Conservation (phyloP, 2,888 invertebrate species). For the Mythimna vitellina region DNA sequence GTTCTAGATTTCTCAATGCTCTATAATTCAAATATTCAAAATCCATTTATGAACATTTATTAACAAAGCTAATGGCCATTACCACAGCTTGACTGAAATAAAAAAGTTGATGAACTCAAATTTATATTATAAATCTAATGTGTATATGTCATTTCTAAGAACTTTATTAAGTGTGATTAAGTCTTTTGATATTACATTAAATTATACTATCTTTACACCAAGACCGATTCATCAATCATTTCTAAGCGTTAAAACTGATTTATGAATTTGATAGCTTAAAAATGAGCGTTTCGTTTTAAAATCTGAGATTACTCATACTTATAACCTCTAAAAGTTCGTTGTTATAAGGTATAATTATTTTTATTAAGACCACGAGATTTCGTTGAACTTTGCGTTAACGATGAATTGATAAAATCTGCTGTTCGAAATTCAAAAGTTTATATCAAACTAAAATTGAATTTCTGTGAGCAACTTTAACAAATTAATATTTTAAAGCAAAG, state of each 20-base stretch:
- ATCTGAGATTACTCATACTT: constrained; percentile 55
- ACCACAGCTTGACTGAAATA: constrained; percentile 8
- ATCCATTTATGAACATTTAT: constrained; percentile 12
- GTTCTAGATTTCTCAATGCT: constrained; percentile 4
- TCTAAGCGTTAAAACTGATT: constrained; percentile 61
- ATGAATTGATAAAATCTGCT: constrained; percentile 42
- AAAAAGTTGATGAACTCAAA: constrained; percentile 23
- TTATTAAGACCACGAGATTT: constrained; percentile 41
- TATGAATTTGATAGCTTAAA: constrained; percentile 61
- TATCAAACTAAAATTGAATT: constrained; percentile 44
- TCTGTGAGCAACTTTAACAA: constrained; percentile 9
- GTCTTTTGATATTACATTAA: constrained; percentile 54
- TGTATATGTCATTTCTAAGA: constrained; percentile 52
- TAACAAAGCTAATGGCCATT: constrained; percentile 9
- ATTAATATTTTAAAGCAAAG: constrained; percentile 13
- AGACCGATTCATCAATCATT: constrained; percentile 61
- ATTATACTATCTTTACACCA: constrained; percentile 59
- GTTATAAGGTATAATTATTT: constrained; percentile 52
- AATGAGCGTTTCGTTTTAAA: constrained; percentile 56
- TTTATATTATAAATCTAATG: constrained; percentile 46
- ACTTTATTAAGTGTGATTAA: constrained; percentile 57
- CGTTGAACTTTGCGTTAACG: constrained; percentile 48
- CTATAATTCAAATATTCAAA: constrained; percentile 18
- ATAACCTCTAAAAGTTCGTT: constrained; percentile 53
- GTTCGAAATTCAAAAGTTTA: constrained; percentile 36